phyloP scores from a whole-genome alignment of 2,797 vertebrate species.

The Diglossa cyanea region DNA sequence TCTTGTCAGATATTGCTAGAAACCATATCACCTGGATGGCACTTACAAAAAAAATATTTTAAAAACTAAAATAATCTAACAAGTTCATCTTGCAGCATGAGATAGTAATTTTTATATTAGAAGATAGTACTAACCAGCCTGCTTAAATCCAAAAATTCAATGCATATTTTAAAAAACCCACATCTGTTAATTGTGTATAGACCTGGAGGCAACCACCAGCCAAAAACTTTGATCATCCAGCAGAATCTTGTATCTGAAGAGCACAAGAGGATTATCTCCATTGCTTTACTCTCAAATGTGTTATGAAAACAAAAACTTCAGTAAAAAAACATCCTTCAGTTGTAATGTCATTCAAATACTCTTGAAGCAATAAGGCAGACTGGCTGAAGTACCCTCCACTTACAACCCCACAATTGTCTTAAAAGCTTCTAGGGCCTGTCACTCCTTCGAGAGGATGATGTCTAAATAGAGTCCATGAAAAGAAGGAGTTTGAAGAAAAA shows the following conservation, averaged over 20 bases:
- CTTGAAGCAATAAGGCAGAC: neutral
- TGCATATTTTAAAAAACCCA: neutral
- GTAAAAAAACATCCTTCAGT: neutral
- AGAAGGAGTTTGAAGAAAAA: neutral
- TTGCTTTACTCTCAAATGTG: neutral
- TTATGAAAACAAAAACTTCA: neutral
- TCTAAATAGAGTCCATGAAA: neutral
- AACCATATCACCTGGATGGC: neutral
- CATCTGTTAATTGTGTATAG: conserved; percentile 30
- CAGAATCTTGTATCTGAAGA: neutral
- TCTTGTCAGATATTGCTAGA: neutral
- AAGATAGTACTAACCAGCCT: neutral
- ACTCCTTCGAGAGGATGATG: neutral
- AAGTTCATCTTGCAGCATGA: neutral
- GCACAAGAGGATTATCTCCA: neutral
- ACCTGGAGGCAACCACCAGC: conserved; percentile 25
- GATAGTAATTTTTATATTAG: neutral
- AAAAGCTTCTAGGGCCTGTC: neutral
- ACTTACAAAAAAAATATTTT: neutral
- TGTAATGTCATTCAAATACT: neutral
- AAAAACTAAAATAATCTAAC: neutral
- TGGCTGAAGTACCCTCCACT: neutral
- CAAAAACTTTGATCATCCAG: conserved; percentile 50
- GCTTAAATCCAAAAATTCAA: neutral
- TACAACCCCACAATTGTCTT: neutral